Percentiles rank a stretch among this genome's conserved stretches.
These are phyloP conservation scores for Emys orbicularis DNA, from an alignment of 2,797 vertebrate species.

Conservation along the genomic window DNA sequence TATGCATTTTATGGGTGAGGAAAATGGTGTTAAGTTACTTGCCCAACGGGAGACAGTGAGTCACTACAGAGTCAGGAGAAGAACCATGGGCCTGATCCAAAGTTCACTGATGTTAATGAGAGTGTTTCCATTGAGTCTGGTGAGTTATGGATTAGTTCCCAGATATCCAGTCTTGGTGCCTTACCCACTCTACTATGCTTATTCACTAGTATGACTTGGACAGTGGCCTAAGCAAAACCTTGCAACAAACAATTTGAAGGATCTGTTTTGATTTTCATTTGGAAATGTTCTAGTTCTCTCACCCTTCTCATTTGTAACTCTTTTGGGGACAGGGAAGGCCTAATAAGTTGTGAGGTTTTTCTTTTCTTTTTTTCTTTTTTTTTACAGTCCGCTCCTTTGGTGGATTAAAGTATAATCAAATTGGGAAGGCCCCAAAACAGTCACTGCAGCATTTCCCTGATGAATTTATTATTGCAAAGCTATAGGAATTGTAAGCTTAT, in stretches of 20 bases:
- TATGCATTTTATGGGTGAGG: neutral
- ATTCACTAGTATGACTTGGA: neutral
- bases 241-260: neutral
- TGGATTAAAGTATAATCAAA: neutral
- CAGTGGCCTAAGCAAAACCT: neutral
- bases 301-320: neutral
- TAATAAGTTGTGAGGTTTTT: neutral
- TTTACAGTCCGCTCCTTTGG: neutral
- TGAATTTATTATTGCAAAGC: neutral
- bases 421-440: neutral
- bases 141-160: neutral
- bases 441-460: neutral
- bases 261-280: neutral
- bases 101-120: neutral
- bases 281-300: neutral
- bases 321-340: neutral
- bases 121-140: neutral
- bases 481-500: neutral
- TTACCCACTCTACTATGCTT: neutral
- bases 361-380: neutral
- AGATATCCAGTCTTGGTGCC: neutral
- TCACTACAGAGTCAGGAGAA: neutral
- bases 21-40: neutral
- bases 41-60: neutral
- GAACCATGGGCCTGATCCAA: neutral